Conservation (phyloP, 1,140 invertebrate genomes). For the Drosophila busckii region DNA sequence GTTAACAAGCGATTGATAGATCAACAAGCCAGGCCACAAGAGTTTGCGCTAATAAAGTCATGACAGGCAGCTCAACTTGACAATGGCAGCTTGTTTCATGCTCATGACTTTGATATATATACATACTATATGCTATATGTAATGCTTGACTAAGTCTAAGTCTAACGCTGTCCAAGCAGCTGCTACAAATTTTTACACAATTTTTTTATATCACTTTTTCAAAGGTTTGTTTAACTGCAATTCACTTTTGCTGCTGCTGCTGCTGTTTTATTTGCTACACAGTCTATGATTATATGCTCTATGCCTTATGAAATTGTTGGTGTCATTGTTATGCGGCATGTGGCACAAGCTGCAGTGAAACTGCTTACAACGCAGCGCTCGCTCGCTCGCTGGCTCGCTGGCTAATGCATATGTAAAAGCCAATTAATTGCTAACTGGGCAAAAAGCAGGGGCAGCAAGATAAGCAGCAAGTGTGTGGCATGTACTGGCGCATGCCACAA, state of each 20-base stretch:
- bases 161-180: too few relatives aligned
- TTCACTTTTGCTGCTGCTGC: conserved; percentile 57
- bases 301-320: conserved; percentile 69
- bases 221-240: conserved; percentile 68
- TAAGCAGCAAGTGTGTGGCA: too few relatives aligned
- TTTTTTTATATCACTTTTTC: conserved; percentile 44
- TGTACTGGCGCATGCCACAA: too few relatives aligned
- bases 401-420: conserved; percentile 45
- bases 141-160: too few relatives aligned
- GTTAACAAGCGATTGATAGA: conserved; percentile 54
- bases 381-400: conserved; percentile 7
- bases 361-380: conserved; percentile 23
- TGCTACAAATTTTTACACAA: too few relatives aligned
- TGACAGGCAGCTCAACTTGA: too few relatives aligned
- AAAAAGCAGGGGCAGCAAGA: too few relatives aligned
- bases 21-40: too few relatives aligned
- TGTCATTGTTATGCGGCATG: conserved; percentile 66
- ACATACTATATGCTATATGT: too few relatives aligned
- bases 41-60: too few relatives aligned
- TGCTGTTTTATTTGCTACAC: conserved; percentile 9
- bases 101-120: too few relatives aligned
- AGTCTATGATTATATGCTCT: conserved; percentile 69
- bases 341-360: conserved; percentile 45
- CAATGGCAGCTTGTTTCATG: too few relatives aligned
- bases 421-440: conserved; percentile 61